Evolutionary conservation across 2,797 vertebrate genomes (phyloP).

Genomic region (Amblyraja radiata): DNA sequence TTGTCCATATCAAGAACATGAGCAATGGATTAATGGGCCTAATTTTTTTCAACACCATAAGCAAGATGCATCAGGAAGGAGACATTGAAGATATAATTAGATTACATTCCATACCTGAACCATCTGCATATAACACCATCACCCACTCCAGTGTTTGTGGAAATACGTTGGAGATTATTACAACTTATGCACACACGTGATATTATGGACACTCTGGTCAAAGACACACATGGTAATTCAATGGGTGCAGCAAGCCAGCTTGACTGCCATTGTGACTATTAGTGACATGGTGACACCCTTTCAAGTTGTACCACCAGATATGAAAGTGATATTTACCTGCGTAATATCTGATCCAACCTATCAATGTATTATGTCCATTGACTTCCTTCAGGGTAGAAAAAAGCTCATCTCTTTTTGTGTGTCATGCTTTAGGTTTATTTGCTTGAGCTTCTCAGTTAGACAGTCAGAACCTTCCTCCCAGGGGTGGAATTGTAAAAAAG

Average conservation of each 20-base stretch:
- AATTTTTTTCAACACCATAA: not conserved
- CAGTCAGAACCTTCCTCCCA: too few relatives aligned
- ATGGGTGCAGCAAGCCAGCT: not conserved
- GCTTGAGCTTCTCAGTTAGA: not conserved
- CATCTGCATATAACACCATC: not conserved
- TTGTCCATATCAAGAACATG: not conserved
- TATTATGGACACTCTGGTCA: not conserved
- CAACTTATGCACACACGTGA: not conserved
- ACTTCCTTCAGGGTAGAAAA: not conserved
- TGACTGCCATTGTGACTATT: not conserved
- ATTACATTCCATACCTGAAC: not conserved
- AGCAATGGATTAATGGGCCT: not conserved
- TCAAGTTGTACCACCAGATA: not conserved
- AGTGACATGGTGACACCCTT: not conserved
- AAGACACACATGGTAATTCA: not conserved
- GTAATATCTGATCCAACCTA: not conserved
- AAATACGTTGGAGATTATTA: not conserved
- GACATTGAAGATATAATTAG: not conserved
- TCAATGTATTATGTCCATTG: too few relatives aligned
- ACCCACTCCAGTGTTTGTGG: not conserved
- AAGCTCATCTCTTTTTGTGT: not conserved
- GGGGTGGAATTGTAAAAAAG: not conserved
- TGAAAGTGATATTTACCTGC: not conserved
- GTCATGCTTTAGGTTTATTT: not conserved
- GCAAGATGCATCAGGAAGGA: not conserved